These are phyloP conservation scores for Notodonta dromedarius DNA, from an alignment of 2,888 invertebrate genomes.

Conservation along the genomic window DNA sequence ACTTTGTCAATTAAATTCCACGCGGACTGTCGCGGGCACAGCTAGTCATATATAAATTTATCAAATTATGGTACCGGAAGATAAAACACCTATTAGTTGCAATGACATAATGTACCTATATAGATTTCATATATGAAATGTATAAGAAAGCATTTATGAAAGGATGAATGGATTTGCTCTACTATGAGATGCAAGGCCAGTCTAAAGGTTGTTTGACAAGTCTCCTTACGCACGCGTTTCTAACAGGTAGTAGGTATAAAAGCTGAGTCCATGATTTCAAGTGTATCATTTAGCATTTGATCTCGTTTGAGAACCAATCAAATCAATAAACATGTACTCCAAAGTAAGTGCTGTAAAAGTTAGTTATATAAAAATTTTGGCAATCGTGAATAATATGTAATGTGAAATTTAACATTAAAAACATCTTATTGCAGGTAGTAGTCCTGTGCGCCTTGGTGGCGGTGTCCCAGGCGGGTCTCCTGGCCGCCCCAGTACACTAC, in stretches of 20 bases:
- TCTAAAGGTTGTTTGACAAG: constrained; percentile 1
- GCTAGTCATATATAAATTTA: too few species aligned
- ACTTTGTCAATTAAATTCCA: too few species aligned
- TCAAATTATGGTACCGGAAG: too few species aligned
- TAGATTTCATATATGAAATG: background rate
- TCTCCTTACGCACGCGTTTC: background rate
- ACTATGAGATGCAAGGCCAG: background rate
- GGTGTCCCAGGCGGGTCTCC: constrained; percentile 34
- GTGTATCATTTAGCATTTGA: constrained; percentile 11
- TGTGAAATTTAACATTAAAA: background rate
- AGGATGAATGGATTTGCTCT: constrained; percentile 4
- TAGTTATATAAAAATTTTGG: too few species aligned
- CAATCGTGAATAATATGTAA: background rate
- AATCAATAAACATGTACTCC: constrained; percentile 34
- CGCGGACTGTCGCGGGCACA: too few species aligned
- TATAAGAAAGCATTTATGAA: background rate
- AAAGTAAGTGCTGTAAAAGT: constrained; percentile 32
- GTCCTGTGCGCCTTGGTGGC: constrained; percentile 35
- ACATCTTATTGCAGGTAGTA: constrained; percentile 33
- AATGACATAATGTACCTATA: too few species aligned
- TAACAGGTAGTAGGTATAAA: background rate
- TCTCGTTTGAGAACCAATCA: constrained; percentile 9
- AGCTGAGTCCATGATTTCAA: constrained; percentile 14
- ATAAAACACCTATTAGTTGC: too few species aligned
- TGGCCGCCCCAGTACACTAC: constrained; percentile 57